phyloP scores from a whole-genome alignment of 2,797 vertebrate genomes.

The Mionectes olivaceus region DNA sequence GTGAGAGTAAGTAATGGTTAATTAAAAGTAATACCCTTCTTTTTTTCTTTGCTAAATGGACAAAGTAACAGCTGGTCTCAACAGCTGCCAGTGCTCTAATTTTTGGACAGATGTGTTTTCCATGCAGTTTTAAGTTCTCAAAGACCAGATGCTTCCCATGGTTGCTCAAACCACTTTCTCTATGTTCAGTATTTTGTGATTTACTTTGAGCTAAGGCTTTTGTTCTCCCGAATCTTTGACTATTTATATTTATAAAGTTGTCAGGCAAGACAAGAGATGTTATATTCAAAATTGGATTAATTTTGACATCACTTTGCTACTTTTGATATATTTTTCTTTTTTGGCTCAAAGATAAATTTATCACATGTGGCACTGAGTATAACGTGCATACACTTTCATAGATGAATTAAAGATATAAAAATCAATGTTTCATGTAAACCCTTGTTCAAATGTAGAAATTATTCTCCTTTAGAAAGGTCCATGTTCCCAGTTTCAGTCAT shows the following conservation, averaged over 20 bases:
- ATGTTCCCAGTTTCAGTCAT: neutral
- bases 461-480: neutral
- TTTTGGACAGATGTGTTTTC: constrained; percentile 32
- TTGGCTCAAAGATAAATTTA: neutral
- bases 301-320: neutral
- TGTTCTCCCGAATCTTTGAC: neutral
- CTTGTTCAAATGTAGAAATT: neutral
- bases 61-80: neutral
- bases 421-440: neutral
- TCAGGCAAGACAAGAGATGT: neutral
- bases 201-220: neutral
- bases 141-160: constrained; percentile 1
- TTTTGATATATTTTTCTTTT: neutral
- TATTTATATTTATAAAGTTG: neutral
- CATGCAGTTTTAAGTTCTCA: constrained; percentile 1
- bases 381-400: neutral
- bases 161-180: neutral
- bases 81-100: neutral
- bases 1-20: neutral
- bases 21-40: neutral
- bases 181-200: neutral
- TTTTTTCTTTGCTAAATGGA: neutral
- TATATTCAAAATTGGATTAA: neutral
- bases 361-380: neutral
- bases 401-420: neutral